These are phyloP conservation scores for Ectobius pallidus DNA, from an alignment of 2,888 invertebrate genomes.

Conservation along the genomic window DNA sequence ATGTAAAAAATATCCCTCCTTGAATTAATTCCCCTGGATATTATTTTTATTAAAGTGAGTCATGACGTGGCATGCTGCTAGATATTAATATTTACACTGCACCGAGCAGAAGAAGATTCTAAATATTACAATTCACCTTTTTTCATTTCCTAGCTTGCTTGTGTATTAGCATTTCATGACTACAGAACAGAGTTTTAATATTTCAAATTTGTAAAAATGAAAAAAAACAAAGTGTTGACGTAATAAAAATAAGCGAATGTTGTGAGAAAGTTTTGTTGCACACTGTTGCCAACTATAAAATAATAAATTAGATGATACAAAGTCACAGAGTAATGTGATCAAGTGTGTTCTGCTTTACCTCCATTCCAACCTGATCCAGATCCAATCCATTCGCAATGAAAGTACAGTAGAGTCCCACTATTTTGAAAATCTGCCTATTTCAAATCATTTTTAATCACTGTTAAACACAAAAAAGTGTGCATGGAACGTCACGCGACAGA, in stretches of 20 bases:
- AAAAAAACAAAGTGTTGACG: constrained; percentile 20
- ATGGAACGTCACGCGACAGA: too few species aligned
- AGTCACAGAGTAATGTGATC: neutral
- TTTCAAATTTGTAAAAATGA: constrained; percentile 15
- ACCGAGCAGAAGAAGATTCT: neutral
- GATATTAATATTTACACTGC: neutral
- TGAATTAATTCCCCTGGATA: too few species aligned
- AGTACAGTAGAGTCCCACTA: too few species aligned
- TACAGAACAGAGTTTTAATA: constrained; percentile 21
- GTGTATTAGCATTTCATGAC: neutral
- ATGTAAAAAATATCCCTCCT: too few species aligned
- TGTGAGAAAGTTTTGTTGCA: constrained; percentile 24
- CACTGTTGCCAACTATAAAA: constrained; percentile 25
- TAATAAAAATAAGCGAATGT: constrained; percentile 23
- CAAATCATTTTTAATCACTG: too few species aligned
- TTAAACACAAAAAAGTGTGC: too few species aligned
- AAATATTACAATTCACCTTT: neutral
- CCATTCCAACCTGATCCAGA: too few species aligned
- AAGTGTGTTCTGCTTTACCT: too few species aligned
- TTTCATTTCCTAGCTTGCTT: constrained; percentile 12
- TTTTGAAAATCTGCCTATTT: too few species aligned
- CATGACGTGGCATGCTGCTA: too few species aligned
- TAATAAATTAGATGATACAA: constrained; percentile 25
- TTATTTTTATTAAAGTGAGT: too few species aligned
- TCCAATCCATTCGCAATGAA: too few species aligned